phyloP scores from a whole-genome alignment of 2,797 vertebrate species.

The Glyptemys insculpta region DNA sequence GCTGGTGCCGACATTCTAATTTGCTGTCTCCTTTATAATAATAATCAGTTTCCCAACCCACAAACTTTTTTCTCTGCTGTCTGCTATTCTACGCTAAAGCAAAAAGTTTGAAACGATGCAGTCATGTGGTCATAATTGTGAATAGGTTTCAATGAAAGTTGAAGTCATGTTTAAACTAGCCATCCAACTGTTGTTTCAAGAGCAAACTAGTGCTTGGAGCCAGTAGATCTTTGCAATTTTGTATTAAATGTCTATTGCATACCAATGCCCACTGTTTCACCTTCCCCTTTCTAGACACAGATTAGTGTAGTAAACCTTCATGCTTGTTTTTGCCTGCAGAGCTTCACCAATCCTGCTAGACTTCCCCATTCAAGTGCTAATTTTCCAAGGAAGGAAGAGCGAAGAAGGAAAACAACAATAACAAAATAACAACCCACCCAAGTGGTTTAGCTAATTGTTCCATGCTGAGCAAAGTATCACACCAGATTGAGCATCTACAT shows the following conservation, averaged over 20 bases:
- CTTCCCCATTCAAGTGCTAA: not conserved
- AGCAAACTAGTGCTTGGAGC: not conserved
- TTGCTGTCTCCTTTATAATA: not conserved
- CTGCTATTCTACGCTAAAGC: not conserved
- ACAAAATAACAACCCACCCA: not conserved
- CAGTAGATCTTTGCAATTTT: not conserved
- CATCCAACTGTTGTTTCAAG: not conserved
- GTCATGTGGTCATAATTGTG: not conserved
- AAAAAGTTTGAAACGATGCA: not conserved
- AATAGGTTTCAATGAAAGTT: not conserved
- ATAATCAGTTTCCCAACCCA: not conserved
- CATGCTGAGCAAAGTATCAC: not conserved
- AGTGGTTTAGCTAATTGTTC: not conserved
- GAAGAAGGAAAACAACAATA: not conserved
- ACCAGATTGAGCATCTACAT: not conserved
- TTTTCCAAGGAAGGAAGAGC: not conserved
- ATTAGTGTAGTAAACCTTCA: not conserved
- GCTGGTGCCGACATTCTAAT: constrained; percentile 28
- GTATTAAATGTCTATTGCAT: not conserved
- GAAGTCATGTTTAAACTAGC: not conserved
- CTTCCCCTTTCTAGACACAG: not conserved
- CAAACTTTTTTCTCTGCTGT: not conserved
- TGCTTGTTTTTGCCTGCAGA: not conserved
- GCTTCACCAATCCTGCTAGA: not conserved
- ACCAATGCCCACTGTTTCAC: not conserved